These are phyloP conservation scores for Monodelphis domestica DNA, from an alignment of 2,797 vertebrate genomes.

Conservation along the genomic window DNA sequence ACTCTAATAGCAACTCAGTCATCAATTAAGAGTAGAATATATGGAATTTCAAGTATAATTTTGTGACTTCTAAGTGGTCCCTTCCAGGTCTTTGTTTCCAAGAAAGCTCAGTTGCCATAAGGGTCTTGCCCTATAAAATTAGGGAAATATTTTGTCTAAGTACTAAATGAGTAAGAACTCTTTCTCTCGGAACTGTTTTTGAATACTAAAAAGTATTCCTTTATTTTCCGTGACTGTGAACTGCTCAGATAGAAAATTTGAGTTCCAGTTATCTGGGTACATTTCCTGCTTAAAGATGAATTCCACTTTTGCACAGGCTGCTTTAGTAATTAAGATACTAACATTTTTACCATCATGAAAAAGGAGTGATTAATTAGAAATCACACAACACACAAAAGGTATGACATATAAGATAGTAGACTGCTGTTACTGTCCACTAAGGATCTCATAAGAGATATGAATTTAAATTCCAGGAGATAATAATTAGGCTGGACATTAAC, in stretches of 20 bases:
- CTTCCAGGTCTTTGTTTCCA: slow-evolving; percentile 38
- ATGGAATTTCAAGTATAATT: slow-evolving; percentile 22
- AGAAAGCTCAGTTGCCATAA: slow-evolving; percentile 28
- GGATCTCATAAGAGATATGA: slow-evolving; percentile 44
- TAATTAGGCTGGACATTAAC: slow-evolving; percentile 3
- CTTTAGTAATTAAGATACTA: slow-evolving; percentile 75
- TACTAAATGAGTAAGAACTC: slow-evolving; percentile 64
- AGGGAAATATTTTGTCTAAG: slow-evolving; percentile 53
- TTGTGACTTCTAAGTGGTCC: slow-evolving; percentile 34
- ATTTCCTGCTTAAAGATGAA: slow-evolving; percentile 69
- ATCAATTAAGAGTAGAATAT: slow-evolving; percentile 18
- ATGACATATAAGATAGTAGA: slow-evolving; percentile 19
- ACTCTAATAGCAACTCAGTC: background rate
- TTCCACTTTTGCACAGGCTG: slow-evolving; percentile 72
- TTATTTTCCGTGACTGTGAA: slow-evolving; percentile 74
- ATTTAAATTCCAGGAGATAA: slow-evolving; percentile 26
- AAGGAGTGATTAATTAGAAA: slow-evolving; percentile 67
- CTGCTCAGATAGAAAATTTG: slow-evolving; percentile 73
- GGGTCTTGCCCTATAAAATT: slow-evolving; percentile 15
- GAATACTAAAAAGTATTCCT: slow-evolving; percentile 65
- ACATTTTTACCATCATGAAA: slow-evolving; percentile 51
- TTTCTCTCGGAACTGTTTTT: slow-evolving; percentile 61
- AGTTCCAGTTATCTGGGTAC: slow-evolving; percentile 70
- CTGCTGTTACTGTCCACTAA: slow-evolving; percentile 40
- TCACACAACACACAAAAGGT: slow-evolving; percentile 24